These are phyloP conservation scores for Theristicus caerulescens DNA, from an alignment of 2,113 vertebrate genomes.

Conservation along the genomic window DNA sequence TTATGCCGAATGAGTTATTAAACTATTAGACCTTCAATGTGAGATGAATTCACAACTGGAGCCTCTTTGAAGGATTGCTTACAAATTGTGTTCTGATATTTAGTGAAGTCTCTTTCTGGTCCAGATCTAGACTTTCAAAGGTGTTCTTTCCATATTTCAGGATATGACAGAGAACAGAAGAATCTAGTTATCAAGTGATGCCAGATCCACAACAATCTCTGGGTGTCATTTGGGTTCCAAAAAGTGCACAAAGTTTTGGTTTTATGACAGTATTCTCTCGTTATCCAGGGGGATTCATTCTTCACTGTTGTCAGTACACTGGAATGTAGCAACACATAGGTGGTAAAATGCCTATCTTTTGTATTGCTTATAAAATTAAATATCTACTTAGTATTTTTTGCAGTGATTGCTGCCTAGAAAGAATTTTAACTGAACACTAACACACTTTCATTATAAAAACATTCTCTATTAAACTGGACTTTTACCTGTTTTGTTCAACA, in stretches of 20 bases:
- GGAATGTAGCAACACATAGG: background rate
- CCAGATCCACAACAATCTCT: background rate
- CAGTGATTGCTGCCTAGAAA: background rate
- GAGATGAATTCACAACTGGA: background rate
- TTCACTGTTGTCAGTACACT: background rate
- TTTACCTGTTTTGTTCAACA: background rate
- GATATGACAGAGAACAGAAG: accelerated
- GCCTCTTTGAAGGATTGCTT: background rate
- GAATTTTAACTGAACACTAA: background rate
- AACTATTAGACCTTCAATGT: background rate
- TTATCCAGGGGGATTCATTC: background rate
- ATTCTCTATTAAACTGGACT: background rate
- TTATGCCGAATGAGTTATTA: background rate
- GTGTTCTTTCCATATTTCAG: background rate
- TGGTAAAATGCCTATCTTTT: background rate
- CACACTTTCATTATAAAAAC: background rate
- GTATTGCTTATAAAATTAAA: constrained; percentile 1
- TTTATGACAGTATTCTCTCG: background rate
- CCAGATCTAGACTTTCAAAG: background rate
- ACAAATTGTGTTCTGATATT: background rate
- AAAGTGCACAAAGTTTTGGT: background rate
- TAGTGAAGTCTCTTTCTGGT: background rate
- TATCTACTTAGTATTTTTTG: background rate
- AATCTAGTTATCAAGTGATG: background rate
- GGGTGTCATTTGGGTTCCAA: background rate